These are phyloP conservation scores for Fukomys damarensis DNA, from an alignment of 2,113 vertebrate species.

Conservation along the genomic window DNA sequence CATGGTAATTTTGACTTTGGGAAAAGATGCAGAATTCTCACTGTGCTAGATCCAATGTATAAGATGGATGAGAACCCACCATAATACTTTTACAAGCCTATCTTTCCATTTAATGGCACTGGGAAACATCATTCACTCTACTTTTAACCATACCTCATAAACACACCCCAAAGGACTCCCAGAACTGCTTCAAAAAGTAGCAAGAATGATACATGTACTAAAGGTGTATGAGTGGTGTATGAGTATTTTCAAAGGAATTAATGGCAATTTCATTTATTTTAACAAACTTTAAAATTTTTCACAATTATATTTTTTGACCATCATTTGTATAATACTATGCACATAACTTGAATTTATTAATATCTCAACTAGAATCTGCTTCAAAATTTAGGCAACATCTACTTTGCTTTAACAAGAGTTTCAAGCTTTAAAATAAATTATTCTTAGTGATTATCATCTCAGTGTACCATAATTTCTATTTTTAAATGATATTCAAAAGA, in stretches of 20 bases:
- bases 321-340: neutral
- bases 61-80: neutral
- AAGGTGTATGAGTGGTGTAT: neutral
- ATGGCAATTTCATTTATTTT: neutral
- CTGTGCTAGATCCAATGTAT: neutral
- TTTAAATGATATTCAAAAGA: conserved; percentile 65
- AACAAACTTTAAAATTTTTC: neutral
- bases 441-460: conserved; percentile 68
- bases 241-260: neutral
- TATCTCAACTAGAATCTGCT: conserved; percentile 37
- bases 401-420: conserved; percentile 57
- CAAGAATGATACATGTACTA: neutral
- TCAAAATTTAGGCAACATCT: conserved; percentile 59
- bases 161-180: neutral
- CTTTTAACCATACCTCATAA: neutral
- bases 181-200: neutral
- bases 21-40: neutral
- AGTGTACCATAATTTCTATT: conserved; percentile 52
- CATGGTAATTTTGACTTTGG: neutral
- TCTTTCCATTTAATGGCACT: neutral
- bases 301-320: neutral
- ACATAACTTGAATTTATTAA: conserved; percentile 38
- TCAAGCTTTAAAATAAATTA: conserved; percentile 73
- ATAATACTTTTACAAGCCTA: neutral
- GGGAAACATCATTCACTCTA: neutral